Evolutionary conservation across 1,140 invertebrate genomes (phyloP), one percentile per base, ranked within the genome.

Genomic region (Meloidogyne floridensis): DNA sequence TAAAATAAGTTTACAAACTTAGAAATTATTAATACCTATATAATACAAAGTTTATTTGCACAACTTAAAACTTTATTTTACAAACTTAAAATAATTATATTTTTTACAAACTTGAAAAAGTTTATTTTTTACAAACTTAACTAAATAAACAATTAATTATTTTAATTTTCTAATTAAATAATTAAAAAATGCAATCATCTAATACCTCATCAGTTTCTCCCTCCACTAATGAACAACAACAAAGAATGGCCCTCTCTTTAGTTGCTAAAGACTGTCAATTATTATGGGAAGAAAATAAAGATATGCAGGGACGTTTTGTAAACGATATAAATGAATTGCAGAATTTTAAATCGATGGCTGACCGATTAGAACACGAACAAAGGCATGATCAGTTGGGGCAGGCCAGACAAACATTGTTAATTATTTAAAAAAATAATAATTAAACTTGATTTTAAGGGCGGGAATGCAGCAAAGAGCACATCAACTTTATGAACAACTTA

Each of bases 211-310:
- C 72, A n/a, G 42, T 80, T 11, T 47, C 18, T 15, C 8, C 80
- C 11, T 32, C 53, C 7, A 43, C 7, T 47, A 42, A 10, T 18
- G 59, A 77, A 47, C 76, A 74, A 18, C 76, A 74, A 32, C 80
- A 71, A 53, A 69, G 15, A 69, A 59, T 69, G 5, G 53, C 72
- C 6, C 70, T 86, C 13, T 20, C 80, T 10, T 75, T 59, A 42
- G 65, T 88, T 7, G 84, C 81, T 51, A 90, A 90, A 71, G 89
- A 89, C n/a, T 84, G 84, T 51, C 86, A 86, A 54, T 59, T 73
- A n/a, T 56, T 89, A 71, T 89, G 89, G 89, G 88, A 89, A 65
- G 87, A 89, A 80, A 90, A 89, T 80, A 90, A 89, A 71, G 88
- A 90, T 72, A 83, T 89, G 69, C 87, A 89, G 80, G 85, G 84